Evolutionary conservation across 2,797 vertebrate genomes (phyloP).

Genomic region (Gambelia wislizenii): DNA sequence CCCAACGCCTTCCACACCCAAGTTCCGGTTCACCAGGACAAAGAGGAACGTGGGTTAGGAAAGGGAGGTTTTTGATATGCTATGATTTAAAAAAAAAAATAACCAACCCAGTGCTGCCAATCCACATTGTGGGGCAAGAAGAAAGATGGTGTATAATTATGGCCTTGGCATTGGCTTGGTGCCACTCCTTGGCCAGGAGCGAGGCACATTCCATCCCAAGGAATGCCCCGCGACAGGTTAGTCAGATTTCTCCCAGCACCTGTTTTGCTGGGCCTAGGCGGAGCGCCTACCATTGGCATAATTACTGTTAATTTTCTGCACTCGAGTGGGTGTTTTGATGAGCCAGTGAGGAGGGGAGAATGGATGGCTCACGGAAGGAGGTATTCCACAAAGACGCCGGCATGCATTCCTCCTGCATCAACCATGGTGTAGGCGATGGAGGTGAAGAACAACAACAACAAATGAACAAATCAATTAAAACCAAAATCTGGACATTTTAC

Average conservation of each 20-base stretch:
- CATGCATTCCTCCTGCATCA: background rate
- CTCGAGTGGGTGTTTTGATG: background rate
- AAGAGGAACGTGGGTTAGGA: background rate
- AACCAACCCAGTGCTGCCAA: background rate
- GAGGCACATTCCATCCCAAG: background rate
- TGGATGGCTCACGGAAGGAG: too few species aligned
- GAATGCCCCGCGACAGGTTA: background rate
- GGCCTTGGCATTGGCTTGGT: background rate
- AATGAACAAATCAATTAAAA: too few species aligned
- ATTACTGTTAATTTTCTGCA: background rate
- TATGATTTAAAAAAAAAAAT: background rate
- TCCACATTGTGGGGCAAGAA: conserved; percentile 47
- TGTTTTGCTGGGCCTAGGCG: background rate
- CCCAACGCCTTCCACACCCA: background rate
- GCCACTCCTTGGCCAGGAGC: background rate
- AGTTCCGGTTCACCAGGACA: background rate
- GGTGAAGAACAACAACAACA: too few species aligned
- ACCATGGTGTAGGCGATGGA: too few species aligned
- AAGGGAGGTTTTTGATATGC: background rate
- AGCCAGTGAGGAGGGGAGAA: background rate
- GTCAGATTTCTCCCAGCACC: background rate
- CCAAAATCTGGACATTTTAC: too few species aligned
- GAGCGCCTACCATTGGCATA: background rate
- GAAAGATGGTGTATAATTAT: conserved; percentile 50
- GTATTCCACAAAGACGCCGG: background rate